Evolutionary conservation across 2,888 invertebrate species (phyloP).

Genomic region (Tetanocera ferruginea): DNA sequence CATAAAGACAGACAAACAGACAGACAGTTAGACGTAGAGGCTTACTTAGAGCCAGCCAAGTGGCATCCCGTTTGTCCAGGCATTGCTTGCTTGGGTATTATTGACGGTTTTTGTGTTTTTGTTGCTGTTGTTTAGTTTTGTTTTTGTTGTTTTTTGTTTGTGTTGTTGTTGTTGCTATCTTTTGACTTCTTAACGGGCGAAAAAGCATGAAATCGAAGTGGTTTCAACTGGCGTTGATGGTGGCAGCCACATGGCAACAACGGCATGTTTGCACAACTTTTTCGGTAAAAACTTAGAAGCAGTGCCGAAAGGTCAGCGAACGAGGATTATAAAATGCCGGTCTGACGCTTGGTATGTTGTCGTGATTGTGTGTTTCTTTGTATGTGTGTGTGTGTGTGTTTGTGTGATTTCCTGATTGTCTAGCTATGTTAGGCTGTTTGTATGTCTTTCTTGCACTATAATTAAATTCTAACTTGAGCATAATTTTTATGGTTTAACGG

Average conservation of each 20-base stretch:
- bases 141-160: neutral
- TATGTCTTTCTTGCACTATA: neutral
- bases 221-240: constrained; percentile 13
- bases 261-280: constrained; percentile 13
- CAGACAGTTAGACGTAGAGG: neutral
- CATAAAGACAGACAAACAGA: neutral
- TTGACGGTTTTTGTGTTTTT: neutral
- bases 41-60: neutral
- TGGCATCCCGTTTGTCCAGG: neutral
- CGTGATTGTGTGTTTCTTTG: neutral
- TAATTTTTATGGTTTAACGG: too few species aligned
- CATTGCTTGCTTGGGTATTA: neutral
- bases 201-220: constrained; percentile 28
- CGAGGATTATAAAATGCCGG: constrained; percentile 19
- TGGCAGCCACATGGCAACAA: constrained; percentile 32
- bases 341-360: neutral
- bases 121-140: neutral
- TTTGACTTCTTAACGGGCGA: constrained; percentile 33
- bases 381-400: neutral
- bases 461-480: too few species aligned
- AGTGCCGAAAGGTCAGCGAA: constrained; percentile 27
- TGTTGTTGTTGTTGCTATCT: constrained; percentile 12
- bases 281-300: constrained; percentile 16
- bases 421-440: neutral
- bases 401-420: neutral